A percentile compares a stretch with the other conserved stretches of the same genome.
Conservation (phyloP, 2,113 vertebrate species). For the Rhinogobius similis region DNA sequence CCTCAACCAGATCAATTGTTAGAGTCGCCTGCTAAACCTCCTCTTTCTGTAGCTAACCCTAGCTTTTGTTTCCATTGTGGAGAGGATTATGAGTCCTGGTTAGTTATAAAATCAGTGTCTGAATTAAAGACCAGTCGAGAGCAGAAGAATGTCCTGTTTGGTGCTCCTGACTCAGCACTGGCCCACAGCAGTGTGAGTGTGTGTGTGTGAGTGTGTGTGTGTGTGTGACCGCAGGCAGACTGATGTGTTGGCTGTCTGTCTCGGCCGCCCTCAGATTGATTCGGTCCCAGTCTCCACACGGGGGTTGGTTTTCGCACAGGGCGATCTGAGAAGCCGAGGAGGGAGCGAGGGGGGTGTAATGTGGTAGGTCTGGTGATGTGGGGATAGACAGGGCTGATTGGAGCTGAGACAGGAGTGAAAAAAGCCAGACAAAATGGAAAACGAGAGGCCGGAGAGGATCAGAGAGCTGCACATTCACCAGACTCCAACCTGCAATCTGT, state of each 20-base stretch:
- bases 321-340: constrained; percentile 48
- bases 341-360: constrained; percentile 2
- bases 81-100: background rate
- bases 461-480: background rate
- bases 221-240: constrained; percentile 59
- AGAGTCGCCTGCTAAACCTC: no score
- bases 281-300: constrained; percentile 49
- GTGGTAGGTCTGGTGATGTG: constrained; percentile 53
- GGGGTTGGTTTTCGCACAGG: constrained; percentile 64
- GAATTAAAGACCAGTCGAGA: background rate
- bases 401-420: constrained; percentile 56
- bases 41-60: background rate
- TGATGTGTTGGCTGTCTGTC: constrained; percentile 45
- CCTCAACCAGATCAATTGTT: no score
- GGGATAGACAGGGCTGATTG: constrained; percentile 66
- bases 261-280: constrained; percentile 66
- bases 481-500: background rate
- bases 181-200: constrained; percentile 33
- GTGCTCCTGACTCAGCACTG: constrained; percentile 65
- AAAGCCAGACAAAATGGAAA: constrained; percentile 63
- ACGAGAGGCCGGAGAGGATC: constrained; percentile 36
- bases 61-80: background rate
- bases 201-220: constrained; percentile 30
- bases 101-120: background rate
- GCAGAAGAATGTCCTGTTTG: constrained; percentile 38